These are phyloP conservation scores for Uria aalge DNA, from an alignment of 2,113 vertebrate species.

Conservation along the genomic window DNA sequence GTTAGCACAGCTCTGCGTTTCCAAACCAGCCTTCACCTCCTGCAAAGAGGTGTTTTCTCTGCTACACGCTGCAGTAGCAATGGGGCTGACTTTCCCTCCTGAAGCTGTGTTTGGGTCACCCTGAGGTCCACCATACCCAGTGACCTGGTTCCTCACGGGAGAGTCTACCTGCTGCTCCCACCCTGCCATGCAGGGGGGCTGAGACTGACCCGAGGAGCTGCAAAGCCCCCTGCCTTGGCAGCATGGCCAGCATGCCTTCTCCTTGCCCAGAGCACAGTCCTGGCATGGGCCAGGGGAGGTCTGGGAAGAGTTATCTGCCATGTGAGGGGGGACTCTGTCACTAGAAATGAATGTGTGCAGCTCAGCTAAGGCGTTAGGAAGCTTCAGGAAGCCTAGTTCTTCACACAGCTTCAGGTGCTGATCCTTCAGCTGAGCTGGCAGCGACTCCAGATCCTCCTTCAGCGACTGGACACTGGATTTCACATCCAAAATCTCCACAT, in stretches of 20 bases:
- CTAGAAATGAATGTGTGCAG: slow-evolving; percentile 14
- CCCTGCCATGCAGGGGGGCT: not conserved
- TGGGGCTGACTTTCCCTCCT: not conserved
- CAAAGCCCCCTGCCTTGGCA: not conserved
- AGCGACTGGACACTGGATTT: slow-evolving; percentile 66
- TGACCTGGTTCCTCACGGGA: not conserved
- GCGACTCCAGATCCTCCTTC: slow-evolving; percentile 58
- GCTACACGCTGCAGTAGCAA: not conserved
- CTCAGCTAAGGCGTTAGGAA: slow-evolving; percentile 47
- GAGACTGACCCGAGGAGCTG: not conserved
- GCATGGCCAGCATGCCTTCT: not conserved
- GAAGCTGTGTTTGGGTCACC: not conserved
- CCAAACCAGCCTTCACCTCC: not conserved
- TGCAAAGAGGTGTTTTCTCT: not conserved
- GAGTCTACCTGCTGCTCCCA: not conserved
- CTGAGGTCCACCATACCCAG: not conserved
- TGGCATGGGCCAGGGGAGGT: slow-evolving; percentile 63
- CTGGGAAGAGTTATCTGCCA: slow-evolving; percentile 66
- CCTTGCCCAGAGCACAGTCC: not conserved
- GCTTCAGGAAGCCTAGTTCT: slow-evolving; percentile 44
- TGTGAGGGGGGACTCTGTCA: not conserved
- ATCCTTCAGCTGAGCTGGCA: slow-evolving; percentile 67
- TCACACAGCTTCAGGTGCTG: slow-evolving; percentile 63
- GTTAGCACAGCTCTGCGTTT: not conserved
- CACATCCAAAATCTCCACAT: slow-evolving; percentile 67